Conservation (phyloP, 2,888 invertebrate genomes). For the Eupithecia dodoneata region DNA sequence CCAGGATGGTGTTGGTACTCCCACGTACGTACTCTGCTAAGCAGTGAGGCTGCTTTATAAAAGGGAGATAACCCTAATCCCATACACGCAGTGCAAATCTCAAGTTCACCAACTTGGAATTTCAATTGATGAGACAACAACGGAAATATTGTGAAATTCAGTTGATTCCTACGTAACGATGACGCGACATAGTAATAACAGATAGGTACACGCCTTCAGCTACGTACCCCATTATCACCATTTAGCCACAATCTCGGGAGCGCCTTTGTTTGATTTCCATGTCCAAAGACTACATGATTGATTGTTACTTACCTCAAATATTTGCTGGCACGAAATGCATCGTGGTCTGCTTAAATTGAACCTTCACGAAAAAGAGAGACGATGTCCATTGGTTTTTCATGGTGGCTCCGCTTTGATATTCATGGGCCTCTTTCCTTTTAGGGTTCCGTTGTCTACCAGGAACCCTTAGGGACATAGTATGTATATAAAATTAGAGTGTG, state of each 20-base stretch:
- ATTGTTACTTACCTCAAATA: slow-evolving; percentile 8
- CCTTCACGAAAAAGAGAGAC: background rate
- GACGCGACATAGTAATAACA: slow-evolving; percentile 3
- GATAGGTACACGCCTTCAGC: slow-evolving; percentile 15
- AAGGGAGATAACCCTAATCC: too few relatives aligned
- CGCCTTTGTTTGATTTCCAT: slow-evolving; percentile 13
- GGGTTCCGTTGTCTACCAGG: background rate
- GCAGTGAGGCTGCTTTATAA: too few relatives aligned
- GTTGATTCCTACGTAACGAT: slow-evolving; percentile 4
- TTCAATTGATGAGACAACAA: background rate
- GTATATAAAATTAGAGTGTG: background rate
- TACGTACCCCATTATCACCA: slow-evolving; percentile 19
- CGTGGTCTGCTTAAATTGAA: slow-evolving; percentile 3
- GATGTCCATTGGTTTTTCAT: background rate
- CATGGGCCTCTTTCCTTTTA: background rate
- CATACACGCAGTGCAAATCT: background rate
- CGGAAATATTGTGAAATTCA: slow-evolving; percentile 20
- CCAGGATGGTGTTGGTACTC: too few relatives aligned
- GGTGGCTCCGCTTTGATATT: background rate
- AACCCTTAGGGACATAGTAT: background rate
- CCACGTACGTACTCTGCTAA: too few relatives aligned
- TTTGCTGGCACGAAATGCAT: slow-evolving; percentile 13
- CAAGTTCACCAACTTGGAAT: background rate
- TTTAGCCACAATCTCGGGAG: slow-evolving; percentile 17
- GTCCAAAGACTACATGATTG: slow-evolving; percentile 18